Base-by-base conservation (phyloP, 2,888 invertebrate species). In the Ecliptopera silaceata region DNA sequence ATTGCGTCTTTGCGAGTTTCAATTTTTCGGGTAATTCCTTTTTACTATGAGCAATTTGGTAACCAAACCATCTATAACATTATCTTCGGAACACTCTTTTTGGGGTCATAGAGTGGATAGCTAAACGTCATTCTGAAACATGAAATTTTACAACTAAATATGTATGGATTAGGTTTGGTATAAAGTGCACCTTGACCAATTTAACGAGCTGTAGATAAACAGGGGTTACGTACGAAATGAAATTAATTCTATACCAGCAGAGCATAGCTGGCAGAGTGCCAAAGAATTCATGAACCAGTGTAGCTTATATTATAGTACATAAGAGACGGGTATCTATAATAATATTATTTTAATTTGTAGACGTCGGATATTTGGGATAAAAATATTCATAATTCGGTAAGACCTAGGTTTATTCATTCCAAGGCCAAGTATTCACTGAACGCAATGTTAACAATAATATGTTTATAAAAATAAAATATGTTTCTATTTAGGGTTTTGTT, bases 141-240 rank as follows among this genome's bases (percentile, higher is more conserved):
- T 12, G 6, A 5, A 13, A 13, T n/a, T n/a, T n/a, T n/a, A n/a
- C n/a, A 26, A 26, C 6, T 8, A 26, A 26, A 6, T 34, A 36
- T 13, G 36, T 36, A 34, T 13, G 3, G 13, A 6, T 36, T 6
- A 6, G 34, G n/a, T n/a, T 46, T 4, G 17, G 12, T 26, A 34
- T 43, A 43, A 47, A 54, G n/a, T 61, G 66, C 66, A 77, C 85
- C 87, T 86, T 84, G 86, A 82, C 80, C 81, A 82, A 61, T 81
- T 82, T 79, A 76, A 78, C 74, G 68, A 67, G 74, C 22, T 42
- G 22, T 78, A 82, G 82, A 12, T 87, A 86, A 86, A 88, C 87
- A 87, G 62, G 74, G 75, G 82, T 86, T 84, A 84, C 82, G 78
- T 42, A 10, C 20, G 45, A 83, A 86, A 88, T 83, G 79, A 86